Evolutionary conservation across 2,888 invertebrate genomes (phyloP), one percentile per base, ranked within the genome.

Genomic region (Mermis nigrescens): DNA sequence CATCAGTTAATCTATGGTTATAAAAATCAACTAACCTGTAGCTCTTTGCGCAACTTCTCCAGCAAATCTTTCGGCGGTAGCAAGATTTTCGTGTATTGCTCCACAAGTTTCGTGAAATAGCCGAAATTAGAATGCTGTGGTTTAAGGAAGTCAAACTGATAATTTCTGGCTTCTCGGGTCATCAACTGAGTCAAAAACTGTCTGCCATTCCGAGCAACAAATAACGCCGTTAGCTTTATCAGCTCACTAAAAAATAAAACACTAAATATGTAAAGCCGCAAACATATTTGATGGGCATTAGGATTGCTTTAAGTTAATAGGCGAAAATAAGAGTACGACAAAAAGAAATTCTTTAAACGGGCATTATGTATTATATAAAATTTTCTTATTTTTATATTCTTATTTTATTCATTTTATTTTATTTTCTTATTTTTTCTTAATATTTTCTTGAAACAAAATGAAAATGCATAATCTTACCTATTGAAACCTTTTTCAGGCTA

Each of bases 91-190:
- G 95, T 95, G 70, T 99, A 99, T 74, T 99, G 98, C 71, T 98
- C 95, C 54, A 99, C 79, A 0, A 99, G 79, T 69, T 94, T 87
- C 0, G 95, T 95, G 72, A 99, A 99, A 76, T 98, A 99, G 69
- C 88, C 89, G 74, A 98, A 99, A 15, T 95, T 80, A 0, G 92
- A 92, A 77, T 99, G 98, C 70, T 98, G 95, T 0, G 98, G 98
- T 1, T 95, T 81, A 2, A 99, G 79, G 73, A 99, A 99, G 75
- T 99, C 98, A 78, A 99, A 99, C 74, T 95, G 94, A 69, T 88
- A 94, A 73, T 98, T 98, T 1, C 94, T 79, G 71, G 92, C 91
- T 71, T 99, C 98, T 26, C 92, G 82, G 72, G 92, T 94, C 95
- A 99, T 98, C 22, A 99, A 77, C 71, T 92, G 92, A 0, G 95